phyloP scores from a whole-genome alignment of 2,888 invertebrate species.

The Tuta absoluta region DNA sequence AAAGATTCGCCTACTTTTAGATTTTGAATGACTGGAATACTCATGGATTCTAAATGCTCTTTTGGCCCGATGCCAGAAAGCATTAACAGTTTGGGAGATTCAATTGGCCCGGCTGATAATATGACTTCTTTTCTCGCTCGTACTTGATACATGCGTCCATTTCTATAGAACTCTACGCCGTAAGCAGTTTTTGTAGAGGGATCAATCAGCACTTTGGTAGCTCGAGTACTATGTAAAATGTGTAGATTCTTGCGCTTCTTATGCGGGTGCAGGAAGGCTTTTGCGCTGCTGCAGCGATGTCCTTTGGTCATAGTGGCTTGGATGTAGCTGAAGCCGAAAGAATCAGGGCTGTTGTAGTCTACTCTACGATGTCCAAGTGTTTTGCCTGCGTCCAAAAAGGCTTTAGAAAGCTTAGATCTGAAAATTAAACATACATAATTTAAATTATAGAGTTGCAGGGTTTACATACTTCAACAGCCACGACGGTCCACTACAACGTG shows the following conservation, averaged over 20 bases:
- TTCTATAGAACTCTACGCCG: conserved; percentile 64
- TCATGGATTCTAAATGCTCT: conserved; percentile 78
- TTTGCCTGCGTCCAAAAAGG: conserved; percentile 84
- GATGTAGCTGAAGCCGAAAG: conserved; percentile 80
- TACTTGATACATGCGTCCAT: conserved; percentile 69
- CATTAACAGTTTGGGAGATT: conserved; percentile 88
- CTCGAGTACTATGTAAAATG: conserved; percentile 78
- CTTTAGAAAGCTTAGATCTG: conserved; percentile 81
- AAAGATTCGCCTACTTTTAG: conserved; percentile 85
- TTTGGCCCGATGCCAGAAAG: conserved; percentile 85
- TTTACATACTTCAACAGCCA: too few relatives aligned
- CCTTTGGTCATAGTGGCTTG: conserved; percentile 76
- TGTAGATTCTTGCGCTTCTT: conserved; percentile 80
- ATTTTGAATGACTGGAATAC: conserved; percentile 82
- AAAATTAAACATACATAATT: neutral
- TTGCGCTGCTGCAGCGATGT: conserved; percentile 76
- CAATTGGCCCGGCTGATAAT: conserved; percentile 87
- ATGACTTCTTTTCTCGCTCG: conserved; percentile 79
- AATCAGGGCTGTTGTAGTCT: conserved; percentile 86
- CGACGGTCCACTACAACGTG: too few relatives aligned
- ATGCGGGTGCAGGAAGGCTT: conserved; percentile 81
- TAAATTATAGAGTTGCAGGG: too few relatives aligned
- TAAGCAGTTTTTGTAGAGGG: conserved; percentile 70
- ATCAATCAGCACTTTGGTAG: conserved; percentile 81
- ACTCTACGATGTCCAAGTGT: conserved; percentile 83